Percentiles rank a stretch among this genome's conserved stretches.
phyloP scores from a whole-genome alignment of 2,113 vertebrate genomes.

The Ictalurus punctatus region DNA sequence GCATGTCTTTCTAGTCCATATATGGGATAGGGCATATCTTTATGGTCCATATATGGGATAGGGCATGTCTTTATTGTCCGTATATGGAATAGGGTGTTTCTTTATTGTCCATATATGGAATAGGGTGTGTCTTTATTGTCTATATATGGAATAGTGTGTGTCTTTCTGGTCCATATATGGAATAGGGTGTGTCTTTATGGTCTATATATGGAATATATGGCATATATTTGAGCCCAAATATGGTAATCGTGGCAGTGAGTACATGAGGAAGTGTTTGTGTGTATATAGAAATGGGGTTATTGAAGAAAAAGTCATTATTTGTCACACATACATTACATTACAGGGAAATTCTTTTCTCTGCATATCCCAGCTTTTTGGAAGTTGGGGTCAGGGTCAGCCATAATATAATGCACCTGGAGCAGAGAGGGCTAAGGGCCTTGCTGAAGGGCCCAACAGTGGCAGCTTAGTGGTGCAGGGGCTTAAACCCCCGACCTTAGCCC shows the following conservation, averaged over 20 bases:
- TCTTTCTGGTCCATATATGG: neutral
- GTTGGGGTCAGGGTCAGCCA: neutral
- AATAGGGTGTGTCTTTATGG: neutral
- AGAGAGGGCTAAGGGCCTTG: neutral
- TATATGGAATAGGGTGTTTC: neutral
- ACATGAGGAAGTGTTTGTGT: neutral
- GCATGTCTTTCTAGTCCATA: too few species aligned
- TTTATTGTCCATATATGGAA: neutral
- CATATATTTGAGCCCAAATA: too few species aligned
- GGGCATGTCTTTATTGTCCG: too few species aligned
- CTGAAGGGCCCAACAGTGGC: neutral
- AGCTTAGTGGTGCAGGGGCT: neutral
- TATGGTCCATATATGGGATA: too few species aligned
- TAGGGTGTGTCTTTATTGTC: neutral
- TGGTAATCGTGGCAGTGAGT: neutral
- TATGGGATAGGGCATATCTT: neutral
- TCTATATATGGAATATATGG: too few species aligned
- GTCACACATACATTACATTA: neutral
- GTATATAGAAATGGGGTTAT: neutral
- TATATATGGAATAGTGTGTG: neutral
- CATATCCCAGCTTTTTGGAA: neutral
- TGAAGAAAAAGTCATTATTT: neutral
- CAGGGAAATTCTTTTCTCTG: neutral
- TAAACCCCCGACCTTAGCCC: neutral
- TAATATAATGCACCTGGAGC: neutral